Conservation (phyloP, 2,113 vertebrate species). For the Cichladusa arquata region DNA sequence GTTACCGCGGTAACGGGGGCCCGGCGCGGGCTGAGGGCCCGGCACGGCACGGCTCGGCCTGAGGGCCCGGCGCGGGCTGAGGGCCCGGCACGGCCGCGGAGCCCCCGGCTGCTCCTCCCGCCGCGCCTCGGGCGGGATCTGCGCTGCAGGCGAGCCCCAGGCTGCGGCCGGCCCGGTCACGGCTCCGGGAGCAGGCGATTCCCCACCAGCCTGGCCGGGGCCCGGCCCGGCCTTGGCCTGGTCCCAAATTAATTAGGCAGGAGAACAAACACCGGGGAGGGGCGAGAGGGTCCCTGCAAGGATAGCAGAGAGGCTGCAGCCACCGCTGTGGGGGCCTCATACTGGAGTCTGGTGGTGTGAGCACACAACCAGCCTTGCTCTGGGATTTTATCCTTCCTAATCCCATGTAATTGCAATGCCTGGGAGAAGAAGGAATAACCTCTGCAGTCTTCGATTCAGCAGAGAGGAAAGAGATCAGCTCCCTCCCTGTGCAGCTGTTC, state of each 20-base stretch:
- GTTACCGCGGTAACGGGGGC: not conserved
- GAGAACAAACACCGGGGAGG: not conserved
- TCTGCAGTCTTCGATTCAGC: not conserved
- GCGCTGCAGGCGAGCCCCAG: not conserved
- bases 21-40: too few relatives aligned
- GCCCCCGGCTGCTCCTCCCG: too few relatives aligned
- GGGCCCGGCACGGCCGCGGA: too few relatives aligned
- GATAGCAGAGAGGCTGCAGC: too few relatives aligned
- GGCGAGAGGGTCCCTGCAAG: not conserved
- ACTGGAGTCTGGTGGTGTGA: not conserved
- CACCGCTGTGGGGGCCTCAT: rapidly evolving
- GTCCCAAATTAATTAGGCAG: not conserved
- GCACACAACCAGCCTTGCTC: rapidly evolving
- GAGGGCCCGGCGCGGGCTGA: rapidly evolving
- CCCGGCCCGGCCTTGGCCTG: too few relatives aligned
- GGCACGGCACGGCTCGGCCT: too few relatives aligned
- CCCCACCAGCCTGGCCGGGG: not conserved
- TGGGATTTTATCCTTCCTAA: not conserved
- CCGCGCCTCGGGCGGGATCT: not conserved
- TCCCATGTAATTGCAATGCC: not conserved
- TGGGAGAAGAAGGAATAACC: not conserved
- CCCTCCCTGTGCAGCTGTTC: not conserved
- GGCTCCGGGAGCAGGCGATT: rapidly evolving
- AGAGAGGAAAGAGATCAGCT: not conserved
- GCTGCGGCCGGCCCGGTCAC: not conserved